Evolutionary conservation across 2,113 vertebrate species (phyloP).

Genomic region (Mesitornis unicolor): DNA sequence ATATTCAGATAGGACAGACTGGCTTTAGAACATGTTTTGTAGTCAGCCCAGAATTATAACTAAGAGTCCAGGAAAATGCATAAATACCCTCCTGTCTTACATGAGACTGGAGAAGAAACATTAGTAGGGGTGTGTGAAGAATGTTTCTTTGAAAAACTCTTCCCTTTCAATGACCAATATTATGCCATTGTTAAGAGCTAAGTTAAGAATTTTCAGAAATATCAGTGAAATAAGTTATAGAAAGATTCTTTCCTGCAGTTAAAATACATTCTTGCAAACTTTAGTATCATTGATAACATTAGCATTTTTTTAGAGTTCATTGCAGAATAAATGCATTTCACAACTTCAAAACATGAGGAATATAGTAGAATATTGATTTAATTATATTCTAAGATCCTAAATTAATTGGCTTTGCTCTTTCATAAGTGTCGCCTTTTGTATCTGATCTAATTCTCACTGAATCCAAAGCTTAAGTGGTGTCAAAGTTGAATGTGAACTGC

Average conservation of each 20-base stretch:
- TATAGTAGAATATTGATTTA: not conserved
- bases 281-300: not conserved
- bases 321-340: not conserved
- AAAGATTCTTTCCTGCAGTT: not conserved
- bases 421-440: not conserved
- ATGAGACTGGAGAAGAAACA: not conserved
- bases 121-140: not conserved
- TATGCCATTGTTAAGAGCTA: not conserved
- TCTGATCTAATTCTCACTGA: not conserved
- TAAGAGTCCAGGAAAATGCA: not conserved
- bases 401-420: rapidly evolving
- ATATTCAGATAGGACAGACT: not conserved
- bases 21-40: not conserved
- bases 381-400: not conserved
- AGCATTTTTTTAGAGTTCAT: not conserved
- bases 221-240: not conserved
- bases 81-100: not conserved
- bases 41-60: not conserved
- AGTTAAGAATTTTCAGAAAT: not conserved
- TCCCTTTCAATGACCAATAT: not conserved
- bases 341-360: not conserved
- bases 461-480: not conserved
- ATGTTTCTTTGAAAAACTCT: not conserved
- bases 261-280: not conserved
- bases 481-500: not conserved